Base-by-base conservation (phyloP, 2,888 invertebrate genomes). In the Ommatoiulus sabulosus region DNA sequence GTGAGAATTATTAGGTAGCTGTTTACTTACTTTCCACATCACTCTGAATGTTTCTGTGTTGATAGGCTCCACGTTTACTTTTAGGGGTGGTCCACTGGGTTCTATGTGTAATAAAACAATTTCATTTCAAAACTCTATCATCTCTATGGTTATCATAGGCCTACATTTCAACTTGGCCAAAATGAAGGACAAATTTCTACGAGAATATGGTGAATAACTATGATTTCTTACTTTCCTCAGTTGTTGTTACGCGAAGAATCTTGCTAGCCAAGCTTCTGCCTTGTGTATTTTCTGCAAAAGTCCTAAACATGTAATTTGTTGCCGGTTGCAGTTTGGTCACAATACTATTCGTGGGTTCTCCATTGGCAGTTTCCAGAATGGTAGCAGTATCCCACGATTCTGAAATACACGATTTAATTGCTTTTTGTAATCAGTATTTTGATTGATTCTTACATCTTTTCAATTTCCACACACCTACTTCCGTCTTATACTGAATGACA, bases 231-330 rank as follows among this genome's bases (percentile, higher is more conserved):
- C 95, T 94, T 94, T 98, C 98, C 93, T 99, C 98, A 72, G 98
- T 97, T 44, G 99, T 99, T 90, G 97, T 97, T 90, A 98, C 98
- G 2, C 97, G 97, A 2, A 98, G 97, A 2, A 97, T 96, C 92
- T 98, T 97, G 0, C 98, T 98, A 1, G 97, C 97, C 91, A 96
- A 96, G 48, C 98, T 98, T 17, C 95, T 95, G 88, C 98, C 98
- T 90, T 98, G 95, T 93, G 97, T 97, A 92, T 98, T 98, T 93
- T 98, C 97, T 89, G 98, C 98, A 3, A 97, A 96, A 91, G 98
- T 97, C 90, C 97, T 94, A 91, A 98, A 95, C 92, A 98, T 97
- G 92, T 98, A 98, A 0, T 97, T 97, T 2, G 98, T 98, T 57
- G 97, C 97, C 44, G 98, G 97, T 91, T 96, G 94, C 7, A 98